Conservation (phyloP, 2,888 invertebrate species). For the Drosophila flavopinicola region DNA sequence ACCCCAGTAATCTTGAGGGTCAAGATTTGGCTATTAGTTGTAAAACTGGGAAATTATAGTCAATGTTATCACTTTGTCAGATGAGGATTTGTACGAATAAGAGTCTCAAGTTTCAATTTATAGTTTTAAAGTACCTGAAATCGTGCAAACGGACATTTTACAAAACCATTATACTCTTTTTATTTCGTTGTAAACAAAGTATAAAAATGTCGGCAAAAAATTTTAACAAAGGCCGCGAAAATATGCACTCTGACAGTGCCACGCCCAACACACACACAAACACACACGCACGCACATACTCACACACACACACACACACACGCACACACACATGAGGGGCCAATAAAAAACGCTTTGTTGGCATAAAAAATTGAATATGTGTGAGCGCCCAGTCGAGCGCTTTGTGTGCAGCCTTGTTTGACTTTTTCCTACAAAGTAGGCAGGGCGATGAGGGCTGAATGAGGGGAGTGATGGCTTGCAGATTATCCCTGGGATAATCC, state of each 20-base stretch:
- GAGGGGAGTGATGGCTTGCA: background rate
- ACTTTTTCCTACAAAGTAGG: too few species aligned
- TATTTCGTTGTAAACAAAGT: too few species aligned
- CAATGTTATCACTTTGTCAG: too few species aligned
- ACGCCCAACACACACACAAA: conserved; percentile 20
- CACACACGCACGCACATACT: background rate
- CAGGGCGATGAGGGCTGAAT: too few species aligned
- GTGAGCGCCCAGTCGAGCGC: conserved; percentile 25
- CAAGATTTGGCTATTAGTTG: too few species aligned
- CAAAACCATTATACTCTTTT: too few species aligned
- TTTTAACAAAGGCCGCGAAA: conserved; percentile 69
- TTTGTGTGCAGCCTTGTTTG: conserved; percentile 42
- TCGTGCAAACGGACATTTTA: too few species aligned
- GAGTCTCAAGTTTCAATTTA: too few species aligned
- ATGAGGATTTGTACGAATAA: too few species aligned
- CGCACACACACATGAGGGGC: background rate
- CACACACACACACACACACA: conserved; percentile 6
- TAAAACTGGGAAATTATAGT: too few species aligned
- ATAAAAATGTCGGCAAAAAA: conserved; percentile 13
- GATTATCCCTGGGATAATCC: conserved; percentile 75
- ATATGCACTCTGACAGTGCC: conserved; percentile 46
- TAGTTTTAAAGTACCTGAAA: too few species aligned
- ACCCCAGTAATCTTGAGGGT: too few species aligned
- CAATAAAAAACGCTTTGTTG: conserved; percentile 72
- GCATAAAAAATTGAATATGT: conserved; percentile 72